Evolutionary conservation across 2,113 vertebrate genomes (phyloP).

Genomic region (Phalacrocorax brasilianus): DNA sequence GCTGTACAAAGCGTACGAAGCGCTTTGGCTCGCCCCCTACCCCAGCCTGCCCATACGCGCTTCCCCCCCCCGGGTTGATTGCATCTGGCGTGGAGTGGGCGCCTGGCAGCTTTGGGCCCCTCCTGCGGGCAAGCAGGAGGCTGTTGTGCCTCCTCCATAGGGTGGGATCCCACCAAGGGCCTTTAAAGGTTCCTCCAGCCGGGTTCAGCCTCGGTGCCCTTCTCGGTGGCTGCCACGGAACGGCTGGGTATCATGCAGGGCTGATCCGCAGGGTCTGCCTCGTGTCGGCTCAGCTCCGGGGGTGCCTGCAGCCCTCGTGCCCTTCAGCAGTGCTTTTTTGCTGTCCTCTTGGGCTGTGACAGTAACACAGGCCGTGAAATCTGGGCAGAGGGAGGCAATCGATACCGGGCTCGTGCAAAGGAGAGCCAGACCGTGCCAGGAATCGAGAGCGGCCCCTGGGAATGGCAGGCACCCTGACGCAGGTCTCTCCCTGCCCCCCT

Average conservation of each 20-base stretch:
- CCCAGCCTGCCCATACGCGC: accelerated
- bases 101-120: neutral
- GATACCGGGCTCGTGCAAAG: accelerated
- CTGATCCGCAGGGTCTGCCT: neutral
- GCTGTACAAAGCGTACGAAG: accelerated
- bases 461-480: neutral
- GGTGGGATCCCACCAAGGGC: accelerated
- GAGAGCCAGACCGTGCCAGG: neutral
- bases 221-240: accelerated
- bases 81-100: accelerated
- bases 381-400: neutral
- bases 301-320: neutral
- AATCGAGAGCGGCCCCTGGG: neutral
- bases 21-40: neutral
- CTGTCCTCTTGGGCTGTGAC: neutral
- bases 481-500: neutral
- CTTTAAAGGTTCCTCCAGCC: neutral
- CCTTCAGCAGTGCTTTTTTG: neutral
- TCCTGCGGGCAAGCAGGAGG: neutral
- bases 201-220: accelerated
- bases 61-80: neutral
- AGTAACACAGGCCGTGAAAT: accelerated
- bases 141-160: accelerated
- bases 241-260: neutral
- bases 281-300: accelerated